phyloP scores from a whole-genome alignment of 2,888 invertebrate species.

The Chrysolina oricalcia region DNA sequence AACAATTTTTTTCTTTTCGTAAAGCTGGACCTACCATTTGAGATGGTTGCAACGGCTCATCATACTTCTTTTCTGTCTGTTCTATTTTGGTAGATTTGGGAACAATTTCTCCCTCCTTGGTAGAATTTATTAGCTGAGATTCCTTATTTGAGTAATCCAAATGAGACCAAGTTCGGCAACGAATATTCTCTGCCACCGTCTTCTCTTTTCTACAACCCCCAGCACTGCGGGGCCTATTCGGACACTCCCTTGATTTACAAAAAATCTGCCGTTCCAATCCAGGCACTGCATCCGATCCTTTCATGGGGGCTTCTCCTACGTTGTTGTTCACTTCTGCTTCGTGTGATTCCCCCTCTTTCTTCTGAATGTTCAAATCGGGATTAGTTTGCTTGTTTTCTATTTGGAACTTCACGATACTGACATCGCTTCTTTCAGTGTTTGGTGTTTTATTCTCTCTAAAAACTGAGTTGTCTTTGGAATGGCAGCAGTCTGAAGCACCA shows the following conservation, averaged over 20 bases:
- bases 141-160: not conserved
- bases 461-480: constrained; percentile 9
- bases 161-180: not conserved
- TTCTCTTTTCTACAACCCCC: not conserved
- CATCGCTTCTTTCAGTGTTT: not conserved
- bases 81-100: not conserved
- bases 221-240: not conserved
- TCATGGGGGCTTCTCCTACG: not conserved
- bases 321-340: not conserved
- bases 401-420: not conserved
- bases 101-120: not conserved
- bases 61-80: not conserved
- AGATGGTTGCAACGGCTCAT: not conserved
- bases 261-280: not conserved
- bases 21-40: not conserved
- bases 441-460: not conserved
- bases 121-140: not conserved
- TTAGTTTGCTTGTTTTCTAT: not conserved
- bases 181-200: not conserved
- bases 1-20: not conserved
- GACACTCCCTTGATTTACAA: not conserved
- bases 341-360: not conserved
- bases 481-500: not conserved
- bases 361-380: not conserved
- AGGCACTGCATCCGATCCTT: not conserved